These are phyloP conservation scores for Tenualosa ilisha DNA, from an alignment of 2,797 vertebrate species.

Conservation along the genomic window DNA sequence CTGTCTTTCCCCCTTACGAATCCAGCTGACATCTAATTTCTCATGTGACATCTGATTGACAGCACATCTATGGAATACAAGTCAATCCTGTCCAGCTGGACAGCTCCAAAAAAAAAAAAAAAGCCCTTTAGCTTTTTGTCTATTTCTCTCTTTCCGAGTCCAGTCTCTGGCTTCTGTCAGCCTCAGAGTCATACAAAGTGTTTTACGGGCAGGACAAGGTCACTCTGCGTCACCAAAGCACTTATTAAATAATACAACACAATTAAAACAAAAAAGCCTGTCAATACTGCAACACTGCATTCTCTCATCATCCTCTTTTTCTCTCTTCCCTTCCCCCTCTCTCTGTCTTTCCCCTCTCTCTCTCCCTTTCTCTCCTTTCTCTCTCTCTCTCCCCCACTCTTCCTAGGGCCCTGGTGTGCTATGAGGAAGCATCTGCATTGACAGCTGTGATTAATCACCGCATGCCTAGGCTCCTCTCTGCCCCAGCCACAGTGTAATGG, in stretches of 20 bases:
- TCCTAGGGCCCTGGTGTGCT: background rate
- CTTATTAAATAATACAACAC: too few relatives aligned
- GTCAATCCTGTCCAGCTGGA: slow-evolving; percentile 15
- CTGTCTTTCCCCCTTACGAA: slow-evolving; percentile 6
- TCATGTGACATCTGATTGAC: slow-evolving; percentile 4
- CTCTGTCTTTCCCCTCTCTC: background rate
- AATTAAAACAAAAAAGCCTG: too few relatives aligned
- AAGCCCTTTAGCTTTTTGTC: background rate
- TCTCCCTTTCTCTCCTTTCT: background rate
- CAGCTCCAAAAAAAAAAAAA: too few relatives aligned
- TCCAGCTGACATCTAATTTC: too few relatives aligned
- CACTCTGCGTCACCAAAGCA: too few relatives aligned
- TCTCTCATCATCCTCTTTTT: background rate
- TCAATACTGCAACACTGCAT: too few relatives aligned
- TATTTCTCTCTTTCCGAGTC: background rate
- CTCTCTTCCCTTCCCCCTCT: background rate
- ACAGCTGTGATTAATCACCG: slow-evolving; percentile 1
- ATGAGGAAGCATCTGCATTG: slow-evolving; percentile 6
- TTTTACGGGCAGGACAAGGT: too few relatives aligned
- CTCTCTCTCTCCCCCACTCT: background rate
- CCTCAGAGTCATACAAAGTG: background rate
- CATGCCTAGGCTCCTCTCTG: background rate
- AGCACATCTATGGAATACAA: slow-evolving; percentile 29
- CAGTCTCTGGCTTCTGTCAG: background rate
- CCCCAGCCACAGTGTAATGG: background rate